Conservation (phyloP, 2,797 vertebrate genomes). For the Macropodus opercularis region DNA sequence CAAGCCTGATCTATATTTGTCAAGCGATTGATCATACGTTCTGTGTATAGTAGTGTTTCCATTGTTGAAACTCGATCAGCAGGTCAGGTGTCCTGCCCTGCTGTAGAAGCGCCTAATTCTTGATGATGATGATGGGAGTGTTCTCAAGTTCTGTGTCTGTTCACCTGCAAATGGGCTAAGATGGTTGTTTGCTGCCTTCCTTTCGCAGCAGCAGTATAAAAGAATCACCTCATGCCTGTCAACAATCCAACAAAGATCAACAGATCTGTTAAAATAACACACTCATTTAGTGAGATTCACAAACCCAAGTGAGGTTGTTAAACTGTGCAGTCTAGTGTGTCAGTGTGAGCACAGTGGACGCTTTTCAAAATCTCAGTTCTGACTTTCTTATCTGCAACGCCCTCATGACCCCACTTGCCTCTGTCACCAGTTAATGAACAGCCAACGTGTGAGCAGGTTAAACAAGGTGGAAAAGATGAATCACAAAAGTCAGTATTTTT, state of each 20-base stretch:
- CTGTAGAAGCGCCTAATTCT: not conserved
- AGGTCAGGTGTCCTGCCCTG: not conserved
- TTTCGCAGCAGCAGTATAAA: constrained; percentile 7
- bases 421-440: constrained; percentile 55
- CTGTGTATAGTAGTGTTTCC: too few relatives aligned
- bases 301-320: not conserved
- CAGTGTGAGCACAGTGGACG: not conserved
- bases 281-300: not conserved
- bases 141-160: too few relatives aligned
- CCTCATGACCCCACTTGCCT: constrained; percentile 17
- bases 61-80: not conserved
- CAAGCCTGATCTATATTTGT: too few relatives aligned
- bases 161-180: too few relatives aligned
- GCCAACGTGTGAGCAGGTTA: constrained; percentile 26
- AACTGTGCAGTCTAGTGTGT: not conserved
- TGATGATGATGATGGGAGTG: too few relatives aligned
- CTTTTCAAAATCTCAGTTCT: constrained; percentile 5
- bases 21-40: too few relatives aligned
- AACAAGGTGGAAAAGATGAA: constrained; percentile 14
- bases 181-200: constrained; percentile 6
- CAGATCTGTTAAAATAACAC: not conserved
- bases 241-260: constrained; percentile 2
- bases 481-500: constrained; percentile 1
- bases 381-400: constrained; percentile 38
- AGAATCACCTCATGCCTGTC: not conserved